Evolutionary conservation across 2,888 invertebrate genomes (phyloP).

Genomic region (Drosophila villosipedis): DNA sequence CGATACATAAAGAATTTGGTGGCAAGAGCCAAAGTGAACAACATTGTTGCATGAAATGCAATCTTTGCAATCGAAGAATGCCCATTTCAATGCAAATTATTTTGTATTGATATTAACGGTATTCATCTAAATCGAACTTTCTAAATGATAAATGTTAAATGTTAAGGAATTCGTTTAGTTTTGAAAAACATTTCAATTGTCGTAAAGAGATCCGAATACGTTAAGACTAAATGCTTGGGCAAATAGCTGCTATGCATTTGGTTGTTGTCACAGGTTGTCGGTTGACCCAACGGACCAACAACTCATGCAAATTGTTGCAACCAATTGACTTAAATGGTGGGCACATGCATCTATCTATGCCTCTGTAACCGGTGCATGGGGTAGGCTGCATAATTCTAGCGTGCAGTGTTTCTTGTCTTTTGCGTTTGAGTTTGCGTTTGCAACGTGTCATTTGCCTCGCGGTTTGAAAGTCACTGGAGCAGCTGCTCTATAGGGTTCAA

Average conservation of each 20-base stretch:
- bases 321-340: slow-evolving; percentile 68
- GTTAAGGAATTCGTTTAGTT: background rate
- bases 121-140: background rate
- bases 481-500: slow-evolving; percentile 59
- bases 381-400: slow-evolving; percentile 47
- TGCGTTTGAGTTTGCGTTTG: slow-evolving; percentile 10
- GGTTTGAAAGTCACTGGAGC: slow-evolving; percentile 57
- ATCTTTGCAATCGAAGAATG: background rate
- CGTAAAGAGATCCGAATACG: slow-evolving; percentile 7
- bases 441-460: slow-evolving; percentile 42
- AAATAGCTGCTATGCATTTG: slow-evolving; percentile 30
- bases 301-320: slow-evolving; percentile 64
- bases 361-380: background rate
- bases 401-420: slow-evolving; percentile 26
- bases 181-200: background rate
- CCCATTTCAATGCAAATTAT: background rate
- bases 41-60: background rate
- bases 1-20: background rate
- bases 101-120: background rate
- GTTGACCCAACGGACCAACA: slow-evolving; percentile 47
- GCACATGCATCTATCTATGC: slow-evolving; percentile 3
- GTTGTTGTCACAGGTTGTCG: slow-evolving; percentile 47
- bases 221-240: slow-evolving; percentile 17
- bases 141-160: background rate
- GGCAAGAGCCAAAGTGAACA: background rate